Percentiles rank a stretch among this genome's conserved stretches.
These are phyloP conservation scores for Neotragus pygmaeus DNA, from an alignment of 2,113 vertebrate genomes.

Conservation along the genomic window DNA sequence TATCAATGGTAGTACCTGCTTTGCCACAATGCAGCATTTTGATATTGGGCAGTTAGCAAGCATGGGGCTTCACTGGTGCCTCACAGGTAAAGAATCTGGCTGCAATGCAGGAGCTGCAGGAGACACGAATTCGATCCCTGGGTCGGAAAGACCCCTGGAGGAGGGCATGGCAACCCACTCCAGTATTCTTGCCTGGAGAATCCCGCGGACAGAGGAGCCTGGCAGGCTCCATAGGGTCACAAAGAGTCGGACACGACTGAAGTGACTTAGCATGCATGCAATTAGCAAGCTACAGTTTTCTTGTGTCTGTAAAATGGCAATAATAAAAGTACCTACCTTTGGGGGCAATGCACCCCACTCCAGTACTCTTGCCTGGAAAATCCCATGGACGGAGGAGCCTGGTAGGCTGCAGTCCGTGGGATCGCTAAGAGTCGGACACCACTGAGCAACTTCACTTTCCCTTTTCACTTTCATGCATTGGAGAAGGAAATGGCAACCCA, in stretches of 20 bases:
- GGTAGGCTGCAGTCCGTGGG: no score
- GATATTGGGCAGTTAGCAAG: background rate
- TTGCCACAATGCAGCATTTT: background rate
- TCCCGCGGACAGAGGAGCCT: background rate
- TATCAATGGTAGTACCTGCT: background rate
- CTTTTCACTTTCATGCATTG: no score
- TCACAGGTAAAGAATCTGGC: background rate
- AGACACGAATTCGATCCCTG: background rate
- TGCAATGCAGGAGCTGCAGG: background rate
- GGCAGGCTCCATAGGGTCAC: background rate
- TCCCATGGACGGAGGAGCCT: no score
- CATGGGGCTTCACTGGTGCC: background rate
- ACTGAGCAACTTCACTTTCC: no score
- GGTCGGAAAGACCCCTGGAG: background rate
- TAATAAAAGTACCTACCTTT: conserved; percentile 21
- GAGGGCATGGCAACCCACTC: background rate
- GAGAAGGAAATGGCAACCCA: no score
- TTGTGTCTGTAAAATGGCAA: conserved; percentile 17
- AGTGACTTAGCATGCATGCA: background rate
- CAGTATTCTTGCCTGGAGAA: background rate
- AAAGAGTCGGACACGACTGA: background rate
- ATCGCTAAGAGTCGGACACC: no score
- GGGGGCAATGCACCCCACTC: background rate
- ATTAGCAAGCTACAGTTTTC: background rate
- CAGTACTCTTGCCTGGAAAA: no score